These are phyloP conservation scores for Nylanderia fulva DNA, from an alignment of 1,140 invertebrate genomes.

Conservation along the genomic window DNA sequence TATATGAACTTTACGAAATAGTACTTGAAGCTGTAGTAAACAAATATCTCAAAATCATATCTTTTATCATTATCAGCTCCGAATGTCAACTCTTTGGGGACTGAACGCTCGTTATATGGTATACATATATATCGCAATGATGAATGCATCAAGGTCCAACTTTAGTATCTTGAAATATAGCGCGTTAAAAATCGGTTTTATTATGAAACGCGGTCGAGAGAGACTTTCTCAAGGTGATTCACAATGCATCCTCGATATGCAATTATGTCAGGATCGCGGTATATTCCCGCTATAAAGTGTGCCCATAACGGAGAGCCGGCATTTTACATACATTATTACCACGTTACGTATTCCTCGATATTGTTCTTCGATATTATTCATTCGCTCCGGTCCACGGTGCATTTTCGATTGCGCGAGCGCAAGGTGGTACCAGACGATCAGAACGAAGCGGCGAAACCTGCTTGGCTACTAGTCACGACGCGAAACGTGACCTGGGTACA, in stretches of 20 bases:
- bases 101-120: too few species aligned
- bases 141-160: not conserved
- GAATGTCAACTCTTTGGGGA: not conserved
- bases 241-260: not conserved
- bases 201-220: constrained; percentile 24
- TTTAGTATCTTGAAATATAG: not conserved
- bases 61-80: not conserved
- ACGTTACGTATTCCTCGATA: not conserved
- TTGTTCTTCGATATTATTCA: constrained; percentile 22
- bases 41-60: not conserved
- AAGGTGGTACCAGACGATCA: constrained; percentile 19
- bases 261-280: not conserved
- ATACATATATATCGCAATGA: not conserved
- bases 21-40: too few species aligned
- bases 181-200: constrained; percentile 36
- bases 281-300: not conserved
- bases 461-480: constrained; percentile 43
- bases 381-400: not conserved
- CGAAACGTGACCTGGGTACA: constrained; percentile 70
- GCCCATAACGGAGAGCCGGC: not conserved
- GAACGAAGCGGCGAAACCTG: constrained; percentile 57
- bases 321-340: not conserved
- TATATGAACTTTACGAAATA: too few species aligned
- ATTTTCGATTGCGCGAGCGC: constrained; percentile 26
- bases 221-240: constrained; percentile 37